Percentiles rank a stretch among this genome's conserved stretches.
Evolutionary conservation across 2,888 invertebrate species (phyloP).

Genomic region (Griposia aprilina): DNA sequence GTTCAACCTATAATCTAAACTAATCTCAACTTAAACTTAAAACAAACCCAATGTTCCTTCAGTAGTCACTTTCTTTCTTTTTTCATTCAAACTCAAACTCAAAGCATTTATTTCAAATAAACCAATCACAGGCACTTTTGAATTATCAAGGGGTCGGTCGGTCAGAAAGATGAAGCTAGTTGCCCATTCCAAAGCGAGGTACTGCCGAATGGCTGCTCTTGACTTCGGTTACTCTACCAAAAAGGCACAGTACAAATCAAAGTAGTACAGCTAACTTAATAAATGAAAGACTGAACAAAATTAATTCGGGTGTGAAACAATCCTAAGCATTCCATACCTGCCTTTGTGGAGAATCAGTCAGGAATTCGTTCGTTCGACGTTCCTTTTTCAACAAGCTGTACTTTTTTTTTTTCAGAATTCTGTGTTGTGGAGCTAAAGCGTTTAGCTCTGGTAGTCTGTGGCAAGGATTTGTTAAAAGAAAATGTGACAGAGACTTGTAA

Average conservation of each 20-base stretch:
- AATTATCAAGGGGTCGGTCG: too few relatives aligned
- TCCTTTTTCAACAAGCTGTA: constrained; percentile 23
- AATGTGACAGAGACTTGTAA: not conserved
- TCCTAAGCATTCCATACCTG: constrained; percentile 19
- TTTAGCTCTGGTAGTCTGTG: not conserved
- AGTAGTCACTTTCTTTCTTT: too few relatives aligned
- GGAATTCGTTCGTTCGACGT: constrained; percentile 9
- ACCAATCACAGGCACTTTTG: too few relatives aligned
- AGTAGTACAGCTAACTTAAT: constrained; percentile 34
- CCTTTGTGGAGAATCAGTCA: constrained; percentile 43
- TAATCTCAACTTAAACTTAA: not conserved
- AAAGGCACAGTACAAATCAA: not conserved
- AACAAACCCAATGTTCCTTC: not conserved
- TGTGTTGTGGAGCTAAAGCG: constrained; percentile 6
- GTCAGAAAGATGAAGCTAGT: too few relatives aligned
- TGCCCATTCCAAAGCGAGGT: too few relatives aligned
- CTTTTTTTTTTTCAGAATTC: constrained; percentile 14
- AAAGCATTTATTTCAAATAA: too few relatives aligned
- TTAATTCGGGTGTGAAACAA: constrained; percentile 42
- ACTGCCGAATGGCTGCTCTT: too few relatives aligned
- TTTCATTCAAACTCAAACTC: too few relatives aligned
- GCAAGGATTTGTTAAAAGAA: constrained; percentile 5
- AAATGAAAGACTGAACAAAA: constrained; percentile 21
- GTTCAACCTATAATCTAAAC: not conserved
- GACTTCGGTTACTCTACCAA: not conserved